Percentiles rank a stretch among this genome's conserved stretches.
phyloP scores from a whole-genome alignment of 2,113 vertebrate species.

The Pampusana beccarii region DNA sequence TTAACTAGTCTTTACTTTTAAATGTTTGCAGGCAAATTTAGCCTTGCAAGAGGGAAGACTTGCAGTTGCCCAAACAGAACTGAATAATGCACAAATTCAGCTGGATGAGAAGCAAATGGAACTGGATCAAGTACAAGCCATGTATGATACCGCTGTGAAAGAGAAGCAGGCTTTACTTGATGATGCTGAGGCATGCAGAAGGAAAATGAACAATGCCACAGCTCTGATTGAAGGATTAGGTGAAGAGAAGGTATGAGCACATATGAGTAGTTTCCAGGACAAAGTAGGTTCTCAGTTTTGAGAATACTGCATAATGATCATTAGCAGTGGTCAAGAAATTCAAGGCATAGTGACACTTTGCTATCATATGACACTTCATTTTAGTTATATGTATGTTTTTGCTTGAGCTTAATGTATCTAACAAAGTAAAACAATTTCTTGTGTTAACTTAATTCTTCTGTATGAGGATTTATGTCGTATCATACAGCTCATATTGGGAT shows the following conservation, averaged over 20 bases:
- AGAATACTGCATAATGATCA: accelerated
- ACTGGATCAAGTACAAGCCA: slow-evolving; percentile 80
- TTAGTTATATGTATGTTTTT: background rate
- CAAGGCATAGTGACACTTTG: background rate
- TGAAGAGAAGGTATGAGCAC: slow-evolving; percentile 80
- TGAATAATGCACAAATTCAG: slow-evolving; percentile 78
- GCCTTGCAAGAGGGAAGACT: slow-evolving; percentile 81
- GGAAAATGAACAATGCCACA: slow-evolving; percentile 83
- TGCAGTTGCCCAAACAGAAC: slow-evolving; percentile 76
- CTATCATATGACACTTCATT: background rate
- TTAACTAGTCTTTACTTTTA: background rate
- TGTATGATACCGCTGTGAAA: slow-evolving; percentile 80
- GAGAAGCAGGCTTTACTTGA: slow-evolving; percentile 82
- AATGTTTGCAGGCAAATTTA: slow-evolving; percentile 78
- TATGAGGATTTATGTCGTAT: background rate
- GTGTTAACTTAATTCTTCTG: background rate
- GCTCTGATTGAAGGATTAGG: slow-evolving; percentile 82
- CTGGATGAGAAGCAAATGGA: slow-evolving; percentile 82
- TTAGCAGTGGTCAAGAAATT: background rate
- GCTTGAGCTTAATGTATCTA: background rate
- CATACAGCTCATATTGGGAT: background rate
- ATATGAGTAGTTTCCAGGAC: background rate
- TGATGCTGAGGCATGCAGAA: slow-evolving; percentile 79
- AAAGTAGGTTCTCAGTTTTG: background rate
- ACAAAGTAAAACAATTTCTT: background rate